Conservation (phyloP, 2,113 vertebrate genomes). For the Eonycteris spelaea region DNA sequence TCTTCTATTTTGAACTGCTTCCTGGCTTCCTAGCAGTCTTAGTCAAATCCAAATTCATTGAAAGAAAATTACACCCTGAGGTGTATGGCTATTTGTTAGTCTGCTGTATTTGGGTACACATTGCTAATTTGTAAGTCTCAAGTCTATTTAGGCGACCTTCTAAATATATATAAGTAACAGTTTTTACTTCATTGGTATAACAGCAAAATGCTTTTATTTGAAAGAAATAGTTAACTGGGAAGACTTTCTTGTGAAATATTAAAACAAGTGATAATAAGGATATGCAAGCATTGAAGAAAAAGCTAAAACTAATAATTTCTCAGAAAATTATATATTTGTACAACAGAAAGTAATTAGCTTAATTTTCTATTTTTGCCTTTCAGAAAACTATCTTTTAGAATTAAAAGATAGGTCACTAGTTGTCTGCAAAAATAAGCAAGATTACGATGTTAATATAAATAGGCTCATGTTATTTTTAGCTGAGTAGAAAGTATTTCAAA, state of each 20-base stretch:
- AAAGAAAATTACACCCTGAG: background rate
- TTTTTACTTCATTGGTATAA: background rate
- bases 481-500: conserved; percentile 8
- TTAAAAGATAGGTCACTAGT: conserved; percentile 27
- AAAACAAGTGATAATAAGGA: background rate
- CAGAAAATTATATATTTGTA: conserved; percentile 33
- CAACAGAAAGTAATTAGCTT: conserved; percentile 6
- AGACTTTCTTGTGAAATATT: background rate
- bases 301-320: background rate
- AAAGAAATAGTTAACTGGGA: background rate
- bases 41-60: background rate
- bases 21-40: background rate
- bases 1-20: background rate
- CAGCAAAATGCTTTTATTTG: background rate
- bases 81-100: background rate
- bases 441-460: conserved; percentile 7
- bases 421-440: conserved; percentile 23
- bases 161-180: background rate
- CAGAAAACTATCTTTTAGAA: conserved; percentile 50
- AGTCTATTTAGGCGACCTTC: background rate
- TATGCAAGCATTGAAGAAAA: background rate
- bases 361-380: conserved; percentile 35
- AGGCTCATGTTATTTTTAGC: conserved; percentile 52
- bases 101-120: background rate
- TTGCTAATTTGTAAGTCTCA: background rate